These are phyloP conservation scores for Montipora sp. DNA, from an alignment of 64 coral and sea anemone species.

Conservation along the genomic window DNA sequence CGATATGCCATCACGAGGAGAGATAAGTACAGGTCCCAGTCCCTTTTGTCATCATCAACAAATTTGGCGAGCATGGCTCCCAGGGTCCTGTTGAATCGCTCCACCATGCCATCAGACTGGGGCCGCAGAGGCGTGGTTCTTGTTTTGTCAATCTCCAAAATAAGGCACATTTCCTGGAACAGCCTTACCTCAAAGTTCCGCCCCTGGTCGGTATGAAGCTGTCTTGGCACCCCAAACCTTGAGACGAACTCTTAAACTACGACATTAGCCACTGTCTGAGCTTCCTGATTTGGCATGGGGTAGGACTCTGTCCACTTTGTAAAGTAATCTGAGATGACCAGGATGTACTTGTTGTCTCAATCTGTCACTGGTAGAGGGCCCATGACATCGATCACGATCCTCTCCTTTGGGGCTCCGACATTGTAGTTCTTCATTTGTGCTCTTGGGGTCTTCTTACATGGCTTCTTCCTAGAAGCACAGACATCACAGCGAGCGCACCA, in stretches of 20 bases:
- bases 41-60: constrained; percentile 4
- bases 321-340: constrained; percentile 27
- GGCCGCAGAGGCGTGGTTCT: constrained; percentile 6
- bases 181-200: constrained; percentile 30
- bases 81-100: constrained; percentile 53
- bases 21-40: constrained; percentile 43
- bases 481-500: constrained; percentile 5
- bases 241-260: background rate
- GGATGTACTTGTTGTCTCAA: background rate
- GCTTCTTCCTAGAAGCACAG: constrained; percentile 14
- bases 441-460: background rate
- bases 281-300: constrained; percentile 34
- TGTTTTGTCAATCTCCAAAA: constrained; percentile 4
- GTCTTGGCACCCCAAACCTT: background rate
- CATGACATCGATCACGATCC: background rate
- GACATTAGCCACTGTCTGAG: background rate
- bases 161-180: constrained; percentile 4
- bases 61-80: constrained; percentile 35
- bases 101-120: constrained; percentile 70
- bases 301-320: constrained; percentile 48
- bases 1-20: constrained; percentile 42
- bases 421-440: constrained; percentile 14
- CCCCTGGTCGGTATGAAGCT: constrained; percentile 49
- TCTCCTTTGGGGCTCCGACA: constrained; percentile 39
- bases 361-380: background rate